Evolutionary conservation across 2,113 vertebrate species (phyloP).

Genomic region (Glaucidium brasilianum): DNA sequence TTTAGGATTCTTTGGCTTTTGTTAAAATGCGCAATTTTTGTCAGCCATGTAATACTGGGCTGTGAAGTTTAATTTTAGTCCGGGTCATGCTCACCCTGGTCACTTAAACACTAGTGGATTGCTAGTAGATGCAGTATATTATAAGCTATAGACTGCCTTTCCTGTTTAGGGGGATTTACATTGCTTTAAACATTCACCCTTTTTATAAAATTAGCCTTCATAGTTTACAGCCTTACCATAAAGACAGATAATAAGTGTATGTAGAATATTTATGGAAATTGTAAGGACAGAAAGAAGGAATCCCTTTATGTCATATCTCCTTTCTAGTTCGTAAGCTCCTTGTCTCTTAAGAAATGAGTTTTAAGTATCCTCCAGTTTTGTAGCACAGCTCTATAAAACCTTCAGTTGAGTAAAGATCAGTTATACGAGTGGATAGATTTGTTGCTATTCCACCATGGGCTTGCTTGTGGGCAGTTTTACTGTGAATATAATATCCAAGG

Average conservation of each 20-base stretch:
- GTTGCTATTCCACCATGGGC: neutral
- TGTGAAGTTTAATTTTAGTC: slow-evolving; percentile 14
- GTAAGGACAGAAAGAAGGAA: neutral
- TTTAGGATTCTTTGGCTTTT: neutral
- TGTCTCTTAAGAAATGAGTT: neutral
- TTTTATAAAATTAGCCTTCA: neutral
- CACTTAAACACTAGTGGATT: neutral
- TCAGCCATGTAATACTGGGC: neutral
- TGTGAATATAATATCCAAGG: neutral
- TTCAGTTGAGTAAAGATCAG: neutral
- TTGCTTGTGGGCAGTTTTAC: neutral
- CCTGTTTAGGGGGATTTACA: neutral
- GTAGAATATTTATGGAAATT: neutral
- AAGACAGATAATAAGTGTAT: neutral
- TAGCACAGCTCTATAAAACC: neutral
- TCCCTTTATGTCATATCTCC: neutral
- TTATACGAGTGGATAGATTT: neutral
- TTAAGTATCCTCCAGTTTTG: neutral
- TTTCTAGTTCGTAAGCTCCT: neutral
- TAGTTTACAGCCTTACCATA: neutral
- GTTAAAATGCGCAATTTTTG: neutral
- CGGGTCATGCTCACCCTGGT: neutral
- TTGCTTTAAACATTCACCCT: neutral
- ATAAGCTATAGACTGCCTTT: neutral
- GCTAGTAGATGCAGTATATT: neutral